Evolutionary conservation across 2,113 vertebrate genomes (phyloP).

Genomic region (Sebastes schlegelii): DNA sequence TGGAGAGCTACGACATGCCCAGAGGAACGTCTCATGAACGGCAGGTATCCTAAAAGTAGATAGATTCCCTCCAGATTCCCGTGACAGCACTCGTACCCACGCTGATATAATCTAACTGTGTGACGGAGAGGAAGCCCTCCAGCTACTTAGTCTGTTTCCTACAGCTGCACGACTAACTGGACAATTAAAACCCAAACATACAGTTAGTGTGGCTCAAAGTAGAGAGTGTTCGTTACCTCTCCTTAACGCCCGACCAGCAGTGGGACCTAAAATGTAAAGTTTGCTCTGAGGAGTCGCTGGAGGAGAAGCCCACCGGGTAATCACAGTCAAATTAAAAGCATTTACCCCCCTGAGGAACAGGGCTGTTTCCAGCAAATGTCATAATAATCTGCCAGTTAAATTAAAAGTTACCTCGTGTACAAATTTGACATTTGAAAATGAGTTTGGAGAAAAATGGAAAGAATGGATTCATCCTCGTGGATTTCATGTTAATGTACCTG

Average conservation of each 20-base stretch:
- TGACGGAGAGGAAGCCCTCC: background rate
- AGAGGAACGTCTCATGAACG: constrained; percentile 18
- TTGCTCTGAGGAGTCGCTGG: background rate
- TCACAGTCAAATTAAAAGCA: background rate
- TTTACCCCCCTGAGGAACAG: background rate
- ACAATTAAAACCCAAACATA: constrained; percentile 5
- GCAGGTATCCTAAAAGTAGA: constrained; percentile 44
- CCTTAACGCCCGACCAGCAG: too few species aligned
- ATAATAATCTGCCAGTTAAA: background rate
- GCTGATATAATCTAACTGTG: constrained; percentile 17
- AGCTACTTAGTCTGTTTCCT: background rate
- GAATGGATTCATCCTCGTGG: background rate
- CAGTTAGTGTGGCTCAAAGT: background rate
- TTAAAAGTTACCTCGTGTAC: background rate
- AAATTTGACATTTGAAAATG: background rate
- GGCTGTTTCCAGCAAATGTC: background rate
- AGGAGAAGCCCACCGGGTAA: background rate
- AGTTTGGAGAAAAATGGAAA: background rate
- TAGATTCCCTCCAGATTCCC: background rate
- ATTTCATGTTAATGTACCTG: background rate
- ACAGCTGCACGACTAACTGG: background rate
- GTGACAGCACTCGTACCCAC: constrained; percentile 12
- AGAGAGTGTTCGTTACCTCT: background rate
- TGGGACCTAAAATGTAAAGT: background rate
- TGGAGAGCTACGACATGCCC: constrained; percentile 8